Percentiles rank a stretch among this genome's conserved stretches.
Conservation (phyloP, 2,113 vertebrate species). For the Oncorhynchus clarkii region DNA sequence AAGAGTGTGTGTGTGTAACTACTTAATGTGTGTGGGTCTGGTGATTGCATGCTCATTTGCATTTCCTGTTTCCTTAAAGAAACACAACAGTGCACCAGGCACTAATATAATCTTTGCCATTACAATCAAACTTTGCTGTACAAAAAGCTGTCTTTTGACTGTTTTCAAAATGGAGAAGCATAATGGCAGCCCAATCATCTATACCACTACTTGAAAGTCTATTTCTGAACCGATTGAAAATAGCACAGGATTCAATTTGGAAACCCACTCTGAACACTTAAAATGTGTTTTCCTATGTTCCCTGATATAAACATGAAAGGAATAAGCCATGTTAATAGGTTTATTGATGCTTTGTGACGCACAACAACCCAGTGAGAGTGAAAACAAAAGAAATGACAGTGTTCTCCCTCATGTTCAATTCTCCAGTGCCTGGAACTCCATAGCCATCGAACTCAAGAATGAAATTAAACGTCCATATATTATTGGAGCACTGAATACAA, state of each 20-base stretch:
- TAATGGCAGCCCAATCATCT: neutral
- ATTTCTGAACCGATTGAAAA: neutral
- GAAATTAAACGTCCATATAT: constrained; percentile 10
- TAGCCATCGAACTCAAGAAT: constrained; percentile 7
- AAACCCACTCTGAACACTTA: neutral
- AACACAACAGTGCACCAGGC: too few species aligned
- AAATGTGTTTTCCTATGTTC: neutral
- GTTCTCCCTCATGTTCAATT: neutral
- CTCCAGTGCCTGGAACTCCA: constrained; percentile 1
- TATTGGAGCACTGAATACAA: constrained; percentile 14
- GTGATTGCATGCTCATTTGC: too few species aligned
- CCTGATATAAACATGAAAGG: too few species aligned
- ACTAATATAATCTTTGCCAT: too few species aligned
- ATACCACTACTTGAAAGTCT: neutral
- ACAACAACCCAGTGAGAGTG: too few species aligned
- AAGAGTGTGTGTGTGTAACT: too few species aligned
- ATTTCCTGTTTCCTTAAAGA: too few species aligned
- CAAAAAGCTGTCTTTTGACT: too few species aligned
- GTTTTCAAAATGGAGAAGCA: too few species aligned
- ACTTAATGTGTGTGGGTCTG: too few species aligned
- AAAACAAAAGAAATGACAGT: constrained; percentile 1
- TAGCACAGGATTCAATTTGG: neutral
- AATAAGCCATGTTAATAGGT: neutral
- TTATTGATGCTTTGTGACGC: neutral
- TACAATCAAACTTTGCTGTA: too few species aligned